Evolutionary conservation across 2,113 vertebrate genomes (phyloP).

Genomic region (Gyps fulvus): DNA sequence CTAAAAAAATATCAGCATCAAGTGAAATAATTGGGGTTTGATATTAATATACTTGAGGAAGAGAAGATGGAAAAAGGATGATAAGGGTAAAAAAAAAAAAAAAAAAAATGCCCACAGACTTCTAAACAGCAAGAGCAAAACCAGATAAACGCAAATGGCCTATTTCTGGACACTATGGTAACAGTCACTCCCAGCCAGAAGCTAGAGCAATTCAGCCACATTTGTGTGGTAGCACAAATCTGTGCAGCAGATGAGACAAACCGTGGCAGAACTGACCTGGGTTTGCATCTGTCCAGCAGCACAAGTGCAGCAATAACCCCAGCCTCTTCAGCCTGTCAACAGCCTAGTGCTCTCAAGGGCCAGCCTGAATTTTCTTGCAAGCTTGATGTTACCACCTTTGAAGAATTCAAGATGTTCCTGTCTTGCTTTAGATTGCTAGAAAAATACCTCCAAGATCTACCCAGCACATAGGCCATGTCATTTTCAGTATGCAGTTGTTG

Average conservation of each 20-base stretch:
- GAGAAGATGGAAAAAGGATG: neutral
- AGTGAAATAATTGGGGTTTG: neutral
- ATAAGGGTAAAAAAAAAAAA: neutral
- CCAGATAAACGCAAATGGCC: neutral
- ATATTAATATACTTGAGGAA: neutral
- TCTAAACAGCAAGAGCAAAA: neutral
- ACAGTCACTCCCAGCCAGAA: neutral
- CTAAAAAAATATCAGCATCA: neutral
- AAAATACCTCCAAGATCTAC: neutral
- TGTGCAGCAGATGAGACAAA: neutral
- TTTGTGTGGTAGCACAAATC: neutral
- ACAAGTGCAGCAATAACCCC: neutral
- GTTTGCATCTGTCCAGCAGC: neutral
- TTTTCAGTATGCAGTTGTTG: neutral
- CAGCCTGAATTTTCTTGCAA: neutral
- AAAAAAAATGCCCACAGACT: neutral
- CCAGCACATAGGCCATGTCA: accelerated
- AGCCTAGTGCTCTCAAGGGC: neutral
- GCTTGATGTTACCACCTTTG: neutral
- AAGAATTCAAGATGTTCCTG: neutral
- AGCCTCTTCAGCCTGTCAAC: neutral
- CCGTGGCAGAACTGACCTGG: neutral
- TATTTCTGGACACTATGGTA: neutral
- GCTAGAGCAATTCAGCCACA: neutral
- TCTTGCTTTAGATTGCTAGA: neutral